A percentile compares a stretch with the other conserved stretches of the same genome.
Evolutionary conservation across 2,888 invertebrate species (phyloP).

Genomic region (Cantharis flavilabris): DNA sequence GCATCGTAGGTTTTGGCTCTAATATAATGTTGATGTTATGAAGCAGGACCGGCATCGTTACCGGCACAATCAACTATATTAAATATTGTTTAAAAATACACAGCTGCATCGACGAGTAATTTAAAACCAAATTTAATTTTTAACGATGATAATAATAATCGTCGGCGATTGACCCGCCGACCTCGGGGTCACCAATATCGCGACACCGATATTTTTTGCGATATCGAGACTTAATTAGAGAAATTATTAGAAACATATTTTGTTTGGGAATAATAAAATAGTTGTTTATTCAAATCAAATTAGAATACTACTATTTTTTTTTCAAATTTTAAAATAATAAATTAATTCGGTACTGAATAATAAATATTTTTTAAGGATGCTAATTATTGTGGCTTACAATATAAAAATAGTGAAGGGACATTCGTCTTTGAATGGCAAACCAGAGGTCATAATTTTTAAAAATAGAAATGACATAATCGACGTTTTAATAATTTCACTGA

Average conservation of each 20-base stretch:
- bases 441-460: constrained; percentile 40
- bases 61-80: not conserved
- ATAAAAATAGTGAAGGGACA: constrained; percentile 41
- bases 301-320: too few species aligned
- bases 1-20: not conserved
- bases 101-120: not conserved
- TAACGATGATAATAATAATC: not conserved
- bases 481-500: not conserved
- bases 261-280: not conserved
- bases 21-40: not conserved
- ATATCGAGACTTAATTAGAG: not conserved
- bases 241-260: not conserved
- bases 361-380: not conserved
- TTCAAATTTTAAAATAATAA: not conserved
- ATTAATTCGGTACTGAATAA: not conserved
- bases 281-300: not conserved
- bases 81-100: not conserved
- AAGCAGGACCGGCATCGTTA: not conserved
- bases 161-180: not conserved
- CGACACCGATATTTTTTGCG: not conserved
- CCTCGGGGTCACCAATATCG: not conserved
- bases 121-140: not conserved
- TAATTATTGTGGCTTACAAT: not conserved
- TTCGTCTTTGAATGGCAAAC: constrained; percentile 36
- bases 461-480: constrained; percentile 40